Evolutionary conservation across 1,140 invertebrate species (phyloP).

Genomic region (Bilobella aurantiaca): DNA sequence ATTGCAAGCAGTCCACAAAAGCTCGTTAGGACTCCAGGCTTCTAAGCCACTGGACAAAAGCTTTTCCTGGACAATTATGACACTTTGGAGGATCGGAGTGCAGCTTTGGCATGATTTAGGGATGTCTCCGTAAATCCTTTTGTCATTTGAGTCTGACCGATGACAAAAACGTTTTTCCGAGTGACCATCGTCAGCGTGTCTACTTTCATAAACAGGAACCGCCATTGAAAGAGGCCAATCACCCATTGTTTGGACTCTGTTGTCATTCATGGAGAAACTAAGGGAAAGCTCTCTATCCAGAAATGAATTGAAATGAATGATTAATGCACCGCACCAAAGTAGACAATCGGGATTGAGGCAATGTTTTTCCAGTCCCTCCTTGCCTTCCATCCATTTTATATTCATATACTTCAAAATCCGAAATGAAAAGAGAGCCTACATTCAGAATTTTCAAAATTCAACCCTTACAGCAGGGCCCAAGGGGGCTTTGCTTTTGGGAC

Average conservation of each 20-base stretch:
- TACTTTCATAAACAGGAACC: neutral
- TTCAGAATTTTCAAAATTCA: too few relatives aligned
- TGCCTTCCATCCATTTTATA: neutral
- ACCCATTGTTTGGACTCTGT: neutral
- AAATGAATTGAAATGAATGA: neutral
- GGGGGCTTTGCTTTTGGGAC: too few relatives aligned
- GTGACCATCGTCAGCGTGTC: neutral
- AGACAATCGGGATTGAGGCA: neutral
- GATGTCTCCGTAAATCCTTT: neutral
- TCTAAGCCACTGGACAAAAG: neutral
- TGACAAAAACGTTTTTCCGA: too few relatives aligned
- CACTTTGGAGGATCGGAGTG: neutral
- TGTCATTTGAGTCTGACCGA: neutral
- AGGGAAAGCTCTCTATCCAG: neutral
- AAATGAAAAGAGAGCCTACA: too few relatives aligned
- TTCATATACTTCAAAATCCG: too few relatives aligned
- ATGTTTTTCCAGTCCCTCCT: neutral
- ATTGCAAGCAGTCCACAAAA: too few relatives aligned
- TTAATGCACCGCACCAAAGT: neutral
- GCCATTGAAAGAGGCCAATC: neutral
- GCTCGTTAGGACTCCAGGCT: too few relatives aligned
- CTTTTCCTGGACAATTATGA: neutral
- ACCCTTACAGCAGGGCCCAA: too few relatives aligned
- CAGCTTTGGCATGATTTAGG: neutral
- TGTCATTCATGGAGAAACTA: neutral